These are phyloP conservation scores for Embidobia sp. DNA, from an alignment of 2,888 invertebrate genomes.

Conservation along the genomic window DNA sequence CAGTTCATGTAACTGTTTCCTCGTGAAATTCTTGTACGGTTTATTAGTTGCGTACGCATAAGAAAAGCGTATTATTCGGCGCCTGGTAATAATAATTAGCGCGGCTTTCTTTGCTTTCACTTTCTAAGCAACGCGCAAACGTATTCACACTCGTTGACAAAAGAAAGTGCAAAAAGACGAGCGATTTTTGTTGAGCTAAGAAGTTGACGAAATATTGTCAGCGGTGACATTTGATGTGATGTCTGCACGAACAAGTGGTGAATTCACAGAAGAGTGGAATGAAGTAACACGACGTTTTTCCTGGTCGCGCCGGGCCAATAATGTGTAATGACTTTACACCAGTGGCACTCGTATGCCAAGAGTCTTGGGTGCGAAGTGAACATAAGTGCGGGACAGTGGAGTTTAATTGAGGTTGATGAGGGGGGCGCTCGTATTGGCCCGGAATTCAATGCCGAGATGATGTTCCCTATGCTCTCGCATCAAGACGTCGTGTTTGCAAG, in stretches of 20 bases:
- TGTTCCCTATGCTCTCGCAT: slow-evolving; percentile 76
- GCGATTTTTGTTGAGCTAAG: background rate
- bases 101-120: slow-evolving; percentile 43
- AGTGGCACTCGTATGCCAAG: slow-evolving; percentile 63
- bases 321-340: slow-evolving; percentile 74
- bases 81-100: slow-evolving; percentile 16
- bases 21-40: slow-evolving; percentile 19
- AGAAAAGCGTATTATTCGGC: slow-evolving; percentile 15
- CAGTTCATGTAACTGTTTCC: slow-evolving; percentile 30
- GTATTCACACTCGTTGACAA: slow-evolving; percentile 25
- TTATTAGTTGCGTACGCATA: slow-evolving; percentile 17
- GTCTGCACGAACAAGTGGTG: background rate
- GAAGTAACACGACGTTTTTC: slow-evolving; percentile 61
- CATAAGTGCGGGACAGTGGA: slow-evolving; percentile 79
- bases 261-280: slow-evolving; percentile 13
- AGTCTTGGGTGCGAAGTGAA: slow-evolving; percentile 79
- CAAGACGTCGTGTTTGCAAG: slow-evolving; percentile 69
- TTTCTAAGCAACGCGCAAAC: slow-evolving; percentile 28
- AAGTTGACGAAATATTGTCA: background rate
- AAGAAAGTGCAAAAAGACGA: slow-evolving; percentile 17
- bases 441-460: slow-evolving; percentile 81
- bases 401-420: slow-evolving; percentile 82
- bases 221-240: too few species aligned
- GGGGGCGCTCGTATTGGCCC: slow-evolving; percentile 81
- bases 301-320: slow-evolving; percentile 69